These are phyloP conservation scores for Aspidiotus rigidus DNA, from an alignment of 2,888 invertebrate species.

Conservation along the genomic window DNA sequence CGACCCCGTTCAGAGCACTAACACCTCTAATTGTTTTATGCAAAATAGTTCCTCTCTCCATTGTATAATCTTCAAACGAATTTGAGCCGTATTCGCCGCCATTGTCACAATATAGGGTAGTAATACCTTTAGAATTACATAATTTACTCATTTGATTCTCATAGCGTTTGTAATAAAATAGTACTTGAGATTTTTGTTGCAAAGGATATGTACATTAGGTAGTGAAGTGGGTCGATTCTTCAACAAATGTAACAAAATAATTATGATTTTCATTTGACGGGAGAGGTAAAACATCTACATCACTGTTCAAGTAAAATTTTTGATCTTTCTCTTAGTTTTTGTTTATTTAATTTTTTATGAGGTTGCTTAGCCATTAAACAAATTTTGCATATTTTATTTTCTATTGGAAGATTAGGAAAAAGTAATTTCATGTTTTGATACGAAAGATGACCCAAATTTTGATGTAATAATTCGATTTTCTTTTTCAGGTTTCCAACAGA, in stretches of 20 bases:
- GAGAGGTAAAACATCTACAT: not conserved
- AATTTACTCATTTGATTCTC: not conserved
- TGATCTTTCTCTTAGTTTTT: not conserved
- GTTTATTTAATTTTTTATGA: not conserved
- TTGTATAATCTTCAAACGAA: not conserved
- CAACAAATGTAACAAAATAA: too few species aligned
- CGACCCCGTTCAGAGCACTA: constrained; percentile 2
- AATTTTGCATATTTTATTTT: not conserved
- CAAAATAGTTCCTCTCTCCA: not conserved
- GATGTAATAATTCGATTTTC: not conserved
- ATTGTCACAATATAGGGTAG: not conserved
- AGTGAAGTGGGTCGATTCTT: too few species aligned
- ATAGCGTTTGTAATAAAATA: not conserved
- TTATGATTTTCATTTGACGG: not conserved
- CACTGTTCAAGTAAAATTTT: not conserved
- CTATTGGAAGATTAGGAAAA: not conserved
- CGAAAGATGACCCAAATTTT: not conserved
- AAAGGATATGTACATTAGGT: too few species aligned
- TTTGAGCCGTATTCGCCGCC: not conserved
- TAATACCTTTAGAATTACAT: not conserved
- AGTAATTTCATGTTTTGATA: not conserved
- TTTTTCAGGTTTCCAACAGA: not conserved
- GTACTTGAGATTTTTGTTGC: too few species aligned
- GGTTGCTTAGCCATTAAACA: not conserved
- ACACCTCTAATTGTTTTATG: too few species aligned